phyloP scores from a whole-genome alignment of 2,797 vertebrate genomes.

The Danio albolineatus region DNA sequence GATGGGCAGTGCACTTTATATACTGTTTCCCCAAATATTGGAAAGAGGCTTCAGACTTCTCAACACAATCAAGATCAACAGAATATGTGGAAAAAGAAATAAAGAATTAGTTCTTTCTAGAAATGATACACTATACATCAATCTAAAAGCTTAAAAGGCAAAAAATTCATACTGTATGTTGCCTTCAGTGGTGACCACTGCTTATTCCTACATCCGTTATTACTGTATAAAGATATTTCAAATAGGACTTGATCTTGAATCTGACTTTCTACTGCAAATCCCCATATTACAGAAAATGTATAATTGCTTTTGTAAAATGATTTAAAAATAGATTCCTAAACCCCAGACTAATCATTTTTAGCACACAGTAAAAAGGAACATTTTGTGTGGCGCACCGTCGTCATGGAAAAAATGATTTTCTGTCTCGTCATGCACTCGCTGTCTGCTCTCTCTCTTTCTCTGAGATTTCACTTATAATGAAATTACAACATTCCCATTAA shows the following conservation, averaged over 20 bases:
- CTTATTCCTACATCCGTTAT: constrained; percentile 18
- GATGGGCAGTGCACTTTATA: no score
- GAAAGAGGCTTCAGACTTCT: no score
- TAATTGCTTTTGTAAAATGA: constrained; percentile 42
- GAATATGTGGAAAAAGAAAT: neutral
- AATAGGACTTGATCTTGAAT: constrained; percentile 36
- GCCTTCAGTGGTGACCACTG: neutral
- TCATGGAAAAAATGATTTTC: constrained; percentile 53
- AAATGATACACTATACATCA: neutral
- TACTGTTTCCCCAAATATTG: no score
- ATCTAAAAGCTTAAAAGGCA: neutral
- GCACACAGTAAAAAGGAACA: constrained; percentile 37
- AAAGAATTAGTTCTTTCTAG: neutral
- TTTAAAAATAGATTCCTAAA: constrained; percentile 42
- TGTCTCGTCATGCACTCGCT: constrained; percentile 42
- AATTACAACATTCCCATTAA: constrained; percentile 58
- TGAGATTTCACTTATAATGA: constrained; percentile 54
- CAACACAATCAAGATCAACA: neutral
- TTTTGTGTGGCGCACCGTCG: constrained; percentile 51
- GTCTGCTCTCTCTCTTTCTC: constrained; percentile 48
- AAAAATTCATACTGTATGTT: neutral
- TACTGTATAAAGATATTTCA: constrained; percentile 26
- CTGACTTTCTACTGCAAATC: constrained; percentile 31
- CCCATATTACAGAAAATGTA: constrained; percentile 29
- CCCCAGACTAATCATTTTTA: constrained; percentile 56